Evolutionary conservation across 2,888 invertebrate species (phyloP).

Genomic region (Scaptomyza cyrtandrae): DNA sequence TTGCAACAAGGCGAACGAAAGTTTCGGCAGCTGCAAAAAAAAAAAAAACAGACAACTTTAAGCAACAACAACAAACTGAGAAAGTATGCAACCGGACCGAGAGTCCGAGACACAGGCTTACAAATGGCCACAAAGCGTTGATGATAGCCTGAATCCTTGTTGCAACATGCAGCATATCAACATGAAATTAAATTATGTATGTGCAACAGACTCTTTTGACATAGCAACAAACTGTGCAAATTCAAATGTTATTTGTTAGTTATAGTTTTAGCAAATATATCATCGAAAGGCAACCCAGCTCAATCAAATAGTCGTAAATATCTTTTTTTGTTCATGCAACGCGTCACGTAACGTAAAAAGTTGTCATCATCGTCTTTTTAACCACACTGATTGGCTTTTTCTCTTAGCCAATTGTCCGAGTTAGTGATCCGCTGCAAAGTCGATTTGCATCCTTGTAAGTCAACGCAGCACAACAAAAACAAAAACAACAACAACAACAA

Average conservation of each 20-base stretch:
- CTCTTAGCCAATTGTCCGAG: constrained; percentile 1
- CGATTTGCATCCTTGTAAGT: constrained; percentile 15
- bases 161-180: constrained; percentile 10
- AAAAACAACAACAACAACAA: not conserved
- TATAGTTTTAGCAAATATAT: constrained; percentile 3
- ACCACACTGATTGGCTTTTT: not conserved
- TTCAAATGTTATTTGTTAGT: constrained; percentile 6
- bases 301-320: not conserved
- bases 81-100: constrained; percentile 30
- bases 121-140: constrained; percentile 15
- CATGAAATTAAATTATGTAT: constrained; percentile 18
- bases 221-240: constrained; percentile 5
- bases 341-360: not conserved
- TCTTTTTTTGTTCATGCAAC: not conserved
- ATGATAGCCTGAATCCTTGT: not conserved
- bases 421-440: constrained; percentile 5
- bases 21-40: constrained; percentile 43
- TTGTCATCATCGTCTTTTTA: not conserved
- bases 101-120: constrained; percentile 14
- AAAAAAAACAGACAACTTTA: not conserved
- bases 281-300: not conserved
- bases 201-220: constrained; percentile 9
- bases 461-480: not conserved
- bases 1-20: constrained; percentile 45
- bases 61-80: constrained; percentile 13